Evolutionary conservation across 2,888 invertebrate genomes (phyloP), one percentile per base, ranked within the genome.

Genomic region (Erannis defoliaria): DNA sequence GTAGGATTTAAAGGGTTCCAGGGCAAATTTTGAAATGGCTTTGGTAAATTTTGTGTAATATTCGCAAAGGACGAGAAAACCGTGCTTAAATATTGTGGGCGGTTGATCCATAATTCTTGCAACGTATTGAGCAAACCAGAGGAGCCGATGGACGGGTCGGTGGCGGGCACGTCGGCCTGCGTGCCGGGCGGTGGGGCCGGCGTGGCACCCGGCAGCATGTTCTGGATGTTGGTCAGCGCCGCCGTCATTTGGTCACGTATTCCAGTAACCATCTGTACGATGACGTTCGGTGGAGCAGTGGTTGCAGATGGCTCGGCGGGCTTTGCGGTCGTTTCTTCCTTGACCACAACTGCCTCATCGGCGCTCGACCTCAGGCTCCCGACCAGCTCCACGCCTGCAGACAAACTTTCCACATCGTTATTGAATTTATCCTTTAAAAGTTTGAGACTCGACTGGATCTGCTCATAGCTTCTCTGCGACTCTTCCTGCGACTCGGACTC

Each of bases 381-480:
- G 33, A 84, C 76, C 12, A 82, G 67, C 56, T 82, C 74, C 0
- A 89, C 80, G 10, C 89, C 87, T 31, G 84, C 82, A 3, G 80
- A 67, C 26, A 91, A 73, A 48, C 81, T 78, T 35, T 84, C 73
- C 2, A 90, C 77, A 23, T 84, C 86, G 4, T 65, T 72, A 35
- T 84, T 77, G 60, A 91, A 88, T 45, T 86, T 85, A 21, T 76
- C 76, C 66, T 85, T 78, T 14, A 91, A 75, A n/a, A 62, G 62
- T 50, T 76, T 76, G 2, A 86, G 73, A 9, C 76, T 68, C 2
- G 73, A 61, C 53, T 84, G 80, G 12, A 84, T 72, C 21, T 69
- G 72, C 62, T 74, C 70, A 21, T 85, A 73, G 9, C 78, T 71
- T 3, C 72, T 62, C 18, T 68, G 59, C 5, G 74, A 62, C 46